These are phyloP conservation scores for Hofmannophila pseudospretella DNA, from an alignment of 2,888 invertebrate species.

Conservation along the genomic window DNA sequence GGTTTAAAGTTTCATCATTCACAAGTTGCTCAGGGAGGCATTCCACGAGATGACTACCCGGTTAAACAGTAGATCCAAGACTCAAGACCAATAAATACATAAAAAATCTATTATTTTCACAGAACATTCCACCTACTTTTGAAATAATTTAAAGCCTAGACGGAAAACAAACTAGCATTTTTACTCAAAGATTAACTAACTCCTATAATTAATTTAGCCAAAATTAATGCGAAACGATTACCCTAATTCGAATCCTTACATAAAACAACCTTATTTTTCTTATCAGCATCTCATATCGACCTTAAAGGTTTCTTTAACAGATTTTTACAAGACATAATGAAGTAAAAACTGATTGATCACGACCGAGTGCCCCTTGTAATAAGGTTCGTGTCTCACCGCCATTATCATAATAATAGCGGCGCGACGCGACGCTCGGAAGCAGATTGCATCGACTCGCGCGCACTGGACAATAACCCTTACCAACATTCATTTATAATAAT, in stretches of 20 bases:
- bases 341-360: slow-evolving; percentile 60
- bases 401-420: slow-evolving; percentile 67
- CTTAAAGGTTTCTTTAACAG: slow-evolving; percentile 8
- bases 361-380: slow-evolving; percentile 40
- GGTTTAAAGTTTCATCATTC: too few relatives aligned
- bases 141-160: too few relatives aligned
- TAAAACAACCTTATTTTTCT: neutral
- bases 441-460: slow-evolving; percentile 71
- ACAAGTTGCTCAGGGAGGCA: too few relatives aligned
- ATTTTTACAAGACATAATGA: slow-evolving; percentile 36
- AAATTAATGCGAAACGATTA: slow-evolving; percentile 1
- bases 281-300: slow-evolving; percentile 9
- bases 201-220: neutral
- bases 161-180: neutral
- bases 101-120: too few relatives aligned
- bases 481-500: slow-evolving; percentile 63
- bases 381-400: slow-evolving; percentile 65
- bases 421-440: slow-evolving; percentile 70
- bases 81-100: too few relatives aligned
- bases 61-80: too few relatives aligned
- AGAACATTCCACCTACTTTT: too few relatives aligned
- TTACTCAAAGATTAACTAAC: neutral
- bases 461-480: slow-evolving; percentile 73
- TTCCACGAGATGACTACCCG: too few relatives aligned
- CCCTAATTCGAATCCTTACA: neutral